Conservation (phyloP, 2,113 vertebrate genomes). For the Python bivittatus region DNA sequence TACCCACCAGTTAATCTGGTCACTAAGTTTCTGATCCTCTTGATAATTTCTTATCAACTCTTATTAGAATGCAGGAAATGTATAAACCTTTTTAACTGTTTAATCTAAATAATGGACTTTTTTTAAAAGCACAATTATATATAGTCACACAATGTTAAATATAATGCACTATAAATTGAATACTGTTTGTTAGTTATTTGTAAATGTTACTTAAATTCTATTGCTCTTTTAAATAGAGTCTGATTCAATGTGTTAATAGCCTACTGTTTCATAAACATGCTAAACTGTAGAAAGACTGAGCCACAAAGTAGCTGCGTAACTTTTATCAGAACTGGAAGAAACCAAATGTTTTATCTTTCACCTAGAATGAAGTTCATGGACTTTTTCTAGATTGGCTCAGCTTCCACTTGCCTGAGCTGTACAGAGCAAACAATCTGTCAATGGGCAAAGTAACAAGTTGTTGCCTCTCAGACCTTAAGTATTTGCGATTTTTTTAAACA, state of each 20-base stretch:
- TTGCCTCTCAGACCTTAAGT: background rate
- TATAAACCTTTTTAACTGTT: background rate
- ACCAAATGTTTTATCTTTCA: conserved; percentile 72
- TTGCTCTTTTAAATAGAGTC: conserved; percentile 11
- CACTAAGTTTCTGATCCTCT: background rate
- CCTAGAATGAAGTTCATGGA: conserved; percentile 71
- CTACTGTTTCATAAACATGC: conserved; percentile 44
- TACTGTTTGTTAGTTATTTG: background rate
- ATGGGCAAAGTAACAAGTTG: conserved; percentile 51
- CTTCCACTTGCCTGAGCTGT: conserved; percentile 77
- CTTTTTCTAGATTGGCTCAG: conserved; percentile 69
- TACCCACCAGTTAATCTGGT: background rate
- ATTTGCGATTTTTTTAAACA: too few species aligned
- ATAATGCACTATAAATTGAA: background rate
- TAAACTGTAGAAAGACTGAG: conserved; percentile 49
- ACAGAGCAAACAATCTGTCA: conserved; percentile 69
- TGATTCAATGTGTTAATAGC: background rate
- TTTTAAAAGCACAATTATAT: background rate
- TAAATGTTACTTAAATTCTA: background rate
- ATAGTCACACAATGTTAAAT: background rate
- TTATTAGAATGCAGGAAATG: background rate
- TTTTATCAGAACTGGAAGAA: conserved; percentile 66
- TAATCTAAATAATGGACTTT: background rate
- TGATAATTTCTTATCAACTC: background rate
- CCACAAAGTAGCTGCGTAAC: conserved; percentile 59